A percentile compares a stretch with the other conserved stretches of the same genome.
Conservation (phyloP, 2,888 invertebrate species). For the Cepaea hortensis region DNA sequence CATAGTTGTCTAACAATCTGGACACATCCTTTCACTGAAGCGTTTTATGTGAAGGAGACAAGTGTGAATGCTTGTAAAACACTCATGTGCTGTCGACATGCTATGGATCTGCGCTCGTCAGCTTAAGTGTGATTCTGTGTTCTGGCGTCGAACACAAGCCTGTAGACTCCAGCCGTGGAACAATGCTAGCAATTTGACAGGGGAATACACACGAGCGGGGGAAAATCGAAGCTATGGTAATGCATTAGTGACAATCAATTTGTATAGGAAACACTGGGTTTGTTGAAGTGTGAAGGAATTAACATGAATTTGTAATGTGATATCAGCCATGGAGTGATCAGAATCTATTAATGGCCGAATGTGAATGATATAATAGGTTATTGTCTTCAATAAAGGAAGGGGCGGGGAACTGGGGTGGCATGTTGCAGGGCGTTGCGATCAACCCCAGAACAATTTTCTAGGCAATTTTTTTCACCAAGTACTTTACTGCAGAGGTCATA, state of each 20-base stretch:
- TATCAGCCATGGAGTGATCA: neutral
- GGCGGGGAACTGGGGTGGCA: too few species aligned
- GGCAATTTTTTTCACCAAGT: too few species aligned
- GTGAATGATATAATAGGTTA: too few species aligned
- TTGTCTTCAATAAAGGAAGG: too few species aligned
- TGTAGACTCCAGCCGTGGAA: neutral
- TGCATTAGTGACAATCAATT: neutral
- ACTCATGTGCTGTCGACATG: neutral
- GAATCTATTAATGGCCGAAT: too few species aligned
- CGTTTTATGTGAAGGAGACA: neutral
- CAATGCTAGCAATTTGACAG: neutral
- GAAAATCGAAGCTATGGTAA: neutral
- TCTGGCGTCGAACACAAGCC: neutral
- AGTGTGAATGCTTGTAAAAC: neutral
- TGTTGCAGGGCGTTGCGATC: too few species aligned
- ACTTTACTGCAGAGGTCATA: too few species aligned
- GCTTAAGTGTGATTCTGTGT: slow-evolving; percentile 10
- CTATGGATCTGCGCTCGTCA: neutral
- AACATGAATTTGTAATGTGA: neutral
- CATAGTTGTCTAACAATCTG: neutral
- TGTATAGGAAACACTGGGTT: neutral
- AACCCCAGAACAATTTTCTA: too few species aligned
- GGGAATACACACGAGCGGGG: neutral
- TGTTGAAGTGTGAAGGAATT: neutral
- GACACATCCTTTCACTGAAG: neutral